Evolutionary conservation across 1,140 invertebrate genomes (phyloP).

Genomic region (Drosophila asahinai): DNA sequence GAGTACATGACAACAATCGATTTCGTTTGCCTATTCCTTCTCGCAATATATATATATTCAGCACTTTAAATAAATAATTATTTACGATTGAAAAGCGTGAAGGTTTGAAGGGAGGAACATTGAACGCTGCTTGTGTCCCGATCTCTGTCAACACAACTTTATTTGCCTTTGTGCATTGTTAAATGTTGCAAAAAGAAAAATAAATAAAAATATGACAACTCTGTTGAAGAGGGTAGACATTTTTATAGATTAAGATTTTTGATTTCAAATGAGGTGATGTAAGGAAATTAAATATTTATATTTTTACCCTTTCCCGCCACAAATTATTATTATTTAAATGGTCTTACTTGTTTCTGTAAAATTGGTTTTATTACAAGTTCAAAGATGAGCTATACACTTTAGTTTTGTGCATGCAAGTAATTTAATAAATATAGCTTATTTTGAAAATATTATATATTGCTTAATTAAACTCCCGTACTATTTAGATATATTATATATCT

Average conservation of each 20-base stretch:
- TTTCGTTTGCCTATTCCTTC: conserved; percentile 26
- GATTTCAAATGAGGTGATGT: not conserved
- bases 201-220: not conserved
- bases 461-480: not conserved
- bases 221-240: conserved; percentile 12
- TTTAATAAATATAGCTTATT: too few species aligned
- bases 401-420: too few species aligned
- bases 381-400: too few species aligned
- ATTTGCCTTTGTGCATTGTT: conserved; percentile 40
- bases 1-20: conserved; percentile 25
- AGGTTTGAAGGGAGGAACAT: not conserved
- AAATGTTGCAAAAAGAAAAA: not conserved
- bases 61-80: conserved; percentile 64
- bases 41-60: conserved; percentile 33
- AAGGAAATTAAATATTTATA: not conserved
- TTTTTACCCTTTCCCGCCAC: not conserved
- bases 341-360: too few species aligned
- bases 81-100: conserved; percentile 25
- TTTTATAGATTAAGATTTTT: conserved; percentile 12
- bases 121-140: conserved; percentile 16
- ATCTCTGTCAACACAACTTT: conserved; percentile 27
- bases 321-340: not conserved
- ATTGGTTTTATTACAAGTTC: too few species aligned
- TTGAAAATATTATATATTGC: not conserved
- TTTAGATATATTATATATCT: conserved; percentile 60